Conservation (phyloP, 2,797 vertebrate species). For the Enteromius paludinosus region DNA sequence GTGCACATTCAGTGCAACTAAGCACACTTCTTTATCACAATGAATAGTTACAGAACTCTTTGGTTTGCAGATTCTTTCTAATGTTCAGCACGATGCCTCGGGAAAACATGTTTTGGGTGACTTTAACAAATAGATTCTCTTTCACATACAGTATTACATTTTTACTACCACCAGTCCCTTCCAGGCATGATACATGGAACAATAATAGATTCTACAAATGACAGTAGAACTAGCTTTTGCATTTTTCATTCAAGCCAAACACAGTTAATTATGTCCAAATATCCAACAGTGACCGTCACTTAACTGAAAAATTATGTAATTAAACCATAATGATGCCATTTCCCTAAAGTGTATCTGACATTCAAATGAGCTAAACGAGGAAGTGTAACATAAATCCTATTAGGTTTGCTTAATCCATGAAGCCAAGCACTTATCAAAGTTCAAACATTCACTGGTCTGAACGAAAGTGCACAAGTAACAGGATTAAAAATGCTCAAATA, state of each 20-base stretch:
- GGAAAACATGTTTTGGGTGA: slow-evolving; percentile 11
- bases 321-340: slow-evolving; percentile 67
- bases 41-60: background rate
- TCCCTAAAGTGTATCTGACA: slow-evolving; percentile 65
- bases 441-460: slow-evolving; percentile 65
- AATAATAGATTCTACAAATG: slow-evolving; percentile 50
- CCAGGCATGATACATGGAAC: background rate
- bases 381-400: slow-evolving; percentile 73
- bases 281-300: slow-evolving; percentile 57
- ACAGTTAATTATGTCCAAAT: slow-evolving; percentile 59
- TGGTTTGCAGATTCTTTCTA: background rate
- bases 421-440: slow-evolving; percentile 74
- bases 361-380: slow-evolving; percentile 67
- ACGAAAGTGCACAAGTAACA: slow-evolving; percentile 68
- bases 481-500: slow-evolving; percentile 70
- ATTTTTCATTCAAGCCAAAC: slow-evolving; percentile 55
- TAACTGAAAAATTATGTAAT: slow-evolving; percentile 66
- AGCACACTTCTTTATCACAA: background rate
- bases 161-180: slow-evolving; percentile 2
- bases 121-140: slow-evolving; percentile 28
- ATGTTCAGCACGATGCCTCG: background rate
- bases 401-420: slow-evolving; percentile 75
- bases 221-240: slow-evolving; percentile 38
- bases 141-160: slow-evolving; percentile 7
- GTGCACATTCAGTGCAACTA: background rate